phyloP scores from a whole-genome alignment of 2,888 invertebrate genomes.

The Erebia palarica region DNA sequence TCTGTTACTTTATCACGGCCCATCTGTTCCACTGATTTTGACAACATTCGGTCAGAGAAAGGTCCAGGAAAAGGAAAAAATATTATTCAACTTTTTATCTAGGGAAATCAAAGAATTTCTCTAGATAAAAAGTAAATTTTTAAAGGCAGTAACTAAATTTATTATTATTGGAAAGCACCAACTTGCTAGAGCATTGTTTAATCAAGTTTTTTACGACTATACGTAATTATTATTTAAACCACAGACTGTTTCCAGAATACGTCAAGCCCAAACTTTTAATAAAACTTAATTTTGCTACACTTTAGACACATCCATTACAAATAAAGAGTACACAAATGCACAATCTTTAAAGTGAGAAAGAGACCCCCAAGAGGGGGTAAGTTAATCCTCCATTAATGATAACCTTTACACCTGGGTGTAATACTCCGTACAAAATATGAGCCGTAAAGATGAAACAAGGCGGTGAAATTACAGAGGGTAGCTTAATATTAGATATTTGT shows the following conservation, averaged over 20 bases:
- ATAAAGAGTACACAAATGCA: not conserved
- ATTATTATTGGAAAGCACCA: no score
- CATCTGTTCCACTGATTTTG: no score
- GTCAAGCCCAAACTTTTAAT: not conserved
- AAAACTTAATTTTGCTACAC: not conserved
- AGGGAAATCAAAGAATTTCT: no score
- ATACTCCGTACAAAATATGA: slow-evolving; percentile 62
- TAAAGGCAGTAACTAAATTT: no score
- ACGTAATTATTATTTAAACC: no score
- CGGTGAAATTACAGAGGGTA: slow-evolving; percentile 47
- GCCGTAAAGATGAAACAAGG: slow-evolving; percentile 53
- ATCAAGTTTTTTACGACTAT: no score
- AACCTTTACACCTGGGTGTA: slow-evolving; percentile 69
- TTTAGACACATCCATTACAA: not conserved
- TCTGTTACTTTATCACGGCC: no score
- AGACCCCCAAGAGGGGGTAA: slow-evolving; percentile 50
- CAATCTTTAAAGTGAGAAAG: slow-evolving; percentile 28
- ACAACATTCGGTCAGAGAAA: no score
- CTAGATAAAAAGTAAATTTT: no score
- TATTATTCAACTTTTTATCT: no score
- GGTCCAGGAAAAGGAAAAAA: no score
- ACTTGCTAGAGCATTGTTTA: no score
- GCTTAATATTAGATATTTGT: slow-evolving; percentile 32
- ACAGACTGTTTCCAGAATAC: not conserved
- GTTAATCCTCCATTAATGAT: slow-evolving; percentile 70